Conservation (phyloP, 2,113 vertebrate species). For the Columba janthina region DNA sequence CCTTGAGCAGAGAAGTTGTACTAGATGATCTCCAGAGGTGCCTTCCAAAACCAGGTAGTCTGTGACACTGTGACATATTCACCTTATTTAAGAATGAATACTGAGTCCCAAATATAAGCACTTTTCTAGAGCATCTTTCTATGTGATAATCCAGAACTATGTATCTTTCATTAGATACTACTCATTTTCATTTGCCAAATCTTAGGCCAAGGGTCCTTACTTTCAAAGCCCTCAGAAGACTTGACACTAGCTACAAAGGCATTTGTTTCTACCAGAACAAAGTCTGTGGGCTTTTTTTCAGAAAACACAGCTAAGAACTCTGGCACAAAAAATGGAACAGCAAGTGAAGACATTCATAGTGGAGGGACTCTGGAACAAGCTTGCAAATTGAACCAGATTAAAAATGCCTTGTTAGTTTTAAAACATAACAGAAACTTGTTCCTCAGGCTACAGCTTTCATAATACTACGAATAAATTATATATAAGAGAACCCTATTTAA, state of each 20-base stretch:
- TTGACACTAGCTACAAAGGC: not conserved
- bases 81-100: not conserved
- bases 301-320: not conserved
- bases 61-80: not conserved
- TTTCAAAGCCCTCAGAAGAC: not conserved
- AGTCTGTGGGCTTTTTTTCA: not conserved
- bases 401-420: not conserved
- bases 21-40: not conserved
- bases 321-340: not conserved
- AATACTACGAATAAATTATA: not conserved
- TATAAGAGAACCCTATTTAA: not conserved
- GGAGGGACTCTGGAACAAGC: not conserved
- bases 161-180: not conserved
- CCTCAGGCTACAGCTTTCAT: not conserved
- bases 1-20: not conserved
- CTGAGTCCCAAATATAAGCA: not conserved
- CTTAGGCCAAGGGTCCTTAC: not conserved
- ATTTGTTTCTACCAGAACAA: not conserved
- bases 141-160: not conserved
- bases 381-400: not conserved
- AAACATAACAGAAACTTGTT: not conserved
- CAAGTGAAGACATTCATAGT: not conserved
- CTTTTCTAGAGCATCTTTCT: not conserved
- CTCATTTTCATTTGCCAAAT: not conserved
- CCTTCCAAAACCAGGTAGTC: not conserved